Evolutionary conservation across 2,113 vertebrate genomes (phyloP), one percentile per base, ranked within the genome.

Genomic region (Elanoides forficatus): DNA sequence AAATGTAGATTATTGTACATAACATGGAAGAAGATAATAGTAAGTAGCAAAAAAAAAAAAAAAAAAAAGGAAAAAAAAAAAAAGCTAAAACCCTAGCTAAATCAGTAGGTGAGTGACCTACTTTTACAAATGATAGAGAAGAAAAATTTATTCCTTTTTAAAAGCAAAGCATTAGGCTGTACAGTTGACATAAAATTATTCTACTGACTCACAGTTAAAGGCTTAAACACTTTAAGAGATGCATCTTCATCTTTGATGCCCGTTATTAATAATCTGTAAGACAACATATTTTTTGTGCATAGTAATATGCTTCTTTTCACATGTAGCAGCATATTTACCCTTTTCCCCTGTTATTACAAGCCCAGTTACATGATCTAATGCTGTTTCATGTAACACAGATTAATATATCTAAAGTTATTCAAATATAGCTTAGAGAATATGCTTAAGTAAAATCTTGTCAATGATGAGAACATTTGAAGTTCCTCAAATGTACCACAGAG

Each of bases 1-100:
- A 96, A 92, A 75, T 97, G 92, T 95, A 95, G 92, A 90, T 96
- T 96, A 92, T 72, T 97, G 91, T 97, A 97, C 26, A 97, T 97
- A 98, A 96, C 58, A 68, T 30, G 53, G 90, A 86, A 97, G 91
- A 94, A 87, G 86, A 56, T 59, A 74, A 74, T 45, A 83, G 38
- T 84, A 95, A 88, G 60, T 60, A 72, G 66, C 2, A 40, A 20
- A 25, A 47, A 47, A 50, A 50, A 50, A 47, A 47, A 50, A 50
- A 50, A 50, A 50, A 50, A 50, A 50, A 4, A 7, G 4, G 1
- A 18, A 25, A 19, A 3, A 7, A 10, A n/a, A n/a, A 15, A 22
- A 38, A 22, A 29, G 3, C 19, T 18, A 30, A 74, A 86, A 14
- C 34, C 8, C 20, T 93, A 95, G 71, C 30, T 73, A 95, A 83